These are phyloP conservation scores for Chiloscyllium punctatum DNA, from an alignment of 2,797 vertebrate genomes.

Conservation along the genomic window DNA sequence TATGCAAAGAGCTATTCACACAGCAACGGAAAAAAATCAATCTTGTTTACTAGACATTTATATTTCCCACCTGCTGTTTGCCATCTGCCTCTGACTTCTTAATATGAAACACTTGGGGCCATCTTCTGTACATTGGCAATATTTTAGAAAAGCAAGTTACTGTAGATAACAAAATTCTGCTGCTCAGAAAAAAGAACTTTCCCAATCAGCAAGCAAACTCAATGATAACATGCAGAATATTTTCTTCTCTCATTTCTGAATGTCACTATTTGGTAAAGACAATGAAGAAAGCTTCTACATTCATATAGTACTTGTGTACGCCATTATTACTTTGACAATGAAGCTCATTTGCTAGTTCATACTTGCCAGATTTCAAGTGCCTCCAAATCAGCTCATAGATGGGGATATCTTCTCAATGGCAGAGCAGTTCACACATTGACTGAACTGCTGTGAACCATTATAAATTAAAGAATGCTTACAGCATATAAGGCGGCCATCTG, in stretches of 20 bases:
- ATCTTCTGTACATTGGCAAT: neutral
- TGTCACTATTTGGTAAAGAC: neutral
- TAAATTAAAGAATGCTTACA: too few species aligned
- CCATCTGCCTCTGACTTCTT: neutral
- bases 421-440: neutral
- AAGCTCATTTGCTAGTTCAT: neutral
- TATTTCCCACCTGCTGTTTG: neutral
- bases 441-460: neutral
- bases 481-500: neutral
- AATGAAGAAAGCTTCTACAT: neutral
- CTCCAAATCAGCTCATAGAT: neutral
- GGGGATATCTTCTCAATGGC: neutral
- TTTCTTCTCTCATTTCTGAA: neutral
- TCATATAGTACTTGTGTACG: neutral
- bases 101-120: neutral
- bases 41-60: neutral
- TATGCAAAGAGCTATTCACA: neutral
- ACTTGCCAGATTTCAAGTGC: neutral
- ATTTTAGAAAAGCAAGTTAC: neutral
- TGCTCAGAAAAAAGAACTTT: too few species aligned
- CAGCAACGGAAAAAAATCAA: neutral
- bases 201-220: neutral
- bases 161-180: too few species aligned
- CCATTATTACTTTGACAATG: neutral
- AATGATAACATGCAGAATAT: neutral